A percentile compares a stretch with the other conserved stretches of the same genome.
Conservation (phyloP, 2,113 vertebrate genomes). For the Myrmecophaga tridactyla region DNA sequence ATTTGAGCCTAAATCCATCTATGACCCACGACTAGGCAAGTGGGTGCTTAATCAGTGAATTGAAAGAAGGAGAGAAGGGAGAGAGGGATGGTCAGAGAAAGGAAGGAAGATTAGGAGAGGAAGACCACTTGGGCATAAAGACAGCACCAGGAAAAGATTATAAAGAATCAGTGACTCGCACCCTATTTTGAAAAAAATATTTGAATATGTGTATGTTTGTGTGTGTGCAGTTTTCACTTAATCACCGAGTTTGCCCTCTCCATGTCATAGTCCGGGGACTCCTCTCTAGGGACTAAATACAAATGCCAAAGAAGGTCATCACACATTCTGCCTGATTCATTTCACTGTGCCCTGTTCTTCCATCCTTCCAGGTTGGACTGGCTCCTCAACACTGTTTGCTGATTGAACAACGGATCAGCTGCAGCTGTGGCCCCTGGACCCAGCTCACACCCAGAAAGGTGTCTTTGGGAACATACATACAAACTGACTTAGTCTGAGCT, state of each 20-base stretch:
- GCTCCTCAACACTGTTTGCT: not conserved
- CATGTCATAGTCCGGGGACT: not conserved
- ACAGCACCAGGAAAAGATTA: not conserved
- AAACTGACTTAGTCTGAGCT: too few relatives aligned
- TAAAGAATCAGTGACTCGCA: not conserved
- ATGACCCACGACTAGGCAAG: not conserved
- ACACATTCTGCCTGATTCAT: not conserved
- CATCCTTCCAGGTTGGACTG: not conserved
- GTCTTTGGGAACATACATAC: rapidly evolving
- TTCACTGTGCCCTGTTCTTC: not conserved
- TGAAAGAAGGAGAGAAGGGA: not conserved
- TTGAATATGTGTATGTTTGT: not conserved
- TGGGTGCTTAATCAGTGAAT: not conserved
- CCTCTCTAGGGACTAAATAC: not conserved
- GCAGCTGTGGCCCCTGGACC: not conserved
- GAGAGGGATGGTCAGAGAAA: not conserved
- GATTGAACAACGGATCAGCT: not conserved
- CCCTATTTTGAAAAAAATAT: not conserved
- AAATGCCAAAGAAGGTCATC: not conserved
- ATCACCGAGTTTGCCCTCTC: too few relatives aligned
- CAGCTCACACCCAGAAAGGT: not conserved
- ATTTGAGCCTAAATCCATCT: not conserved
- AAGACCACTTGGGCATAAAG: not conserved
- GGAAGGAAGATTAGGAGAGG: not conserved
- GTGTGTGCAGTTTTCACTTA: not conserved